Base-by-base conservation (phyloP, 2,888 invertebrate genomes). In the Diaperis boleti region DNA sequence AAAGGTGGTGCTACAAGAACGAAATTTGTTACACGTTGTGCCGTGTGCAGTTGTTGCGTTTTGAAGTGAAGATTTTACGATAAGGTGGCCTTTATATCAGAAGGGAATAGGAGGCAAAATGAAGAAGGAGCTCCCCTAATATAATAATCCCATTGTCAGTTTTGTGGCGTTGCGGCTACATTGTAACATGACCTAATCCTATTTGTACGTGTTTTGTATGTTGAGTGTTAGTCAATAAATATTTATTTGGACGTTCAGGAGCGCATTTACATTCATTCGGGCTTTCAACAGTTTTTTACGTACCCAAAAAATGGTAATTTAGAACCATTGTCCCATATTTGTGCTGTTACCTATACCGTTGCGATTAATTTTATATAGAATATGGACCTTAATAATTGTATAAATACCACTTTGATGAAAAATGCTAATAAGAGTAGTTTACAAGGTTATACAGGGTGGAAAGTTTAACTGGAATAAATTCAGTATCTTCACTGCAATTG, bases 101-200 rank as follows among this genome's bases (percentile, higher is more conserved):
- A 11, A 2, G 29, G 7, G 17, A 39, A 41, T 59, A 59, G 22
- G 41, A 41, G 7, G 15, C 20, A 50, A 45, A 61, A 54, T 45
- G 22, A 11, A 15, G 22, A 13, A 52, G 42, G 29, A 54, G 5
- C 37, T 67, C 62, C 63, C 66, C 64, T 69, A 61, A 64, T 10
- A 20, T 64, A 57, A 62, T 67, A 60, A 62, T 68, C 60, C 68
- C 56, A 69, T 72, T 74, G 72, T 71, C 56, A 63, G 68, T 69
- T 67, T 59, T 65, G 69, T 71, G 67, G 69, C 71, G 69, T 68
- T 65, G 66, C 72, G 73, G 69, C 71, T 71, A 73, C 71, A 72
- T 70, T 72, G 74, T 69, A 72, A 73, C 67, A 62, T 69, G 71
- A 72, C 70, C 72, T 74, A 69, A 72, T 72, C 70, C 69, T 68